Evolutionary conservation across 2,888 invertebrate species (phyloP).

Genomic region (Cephus pulcher): DNA sequence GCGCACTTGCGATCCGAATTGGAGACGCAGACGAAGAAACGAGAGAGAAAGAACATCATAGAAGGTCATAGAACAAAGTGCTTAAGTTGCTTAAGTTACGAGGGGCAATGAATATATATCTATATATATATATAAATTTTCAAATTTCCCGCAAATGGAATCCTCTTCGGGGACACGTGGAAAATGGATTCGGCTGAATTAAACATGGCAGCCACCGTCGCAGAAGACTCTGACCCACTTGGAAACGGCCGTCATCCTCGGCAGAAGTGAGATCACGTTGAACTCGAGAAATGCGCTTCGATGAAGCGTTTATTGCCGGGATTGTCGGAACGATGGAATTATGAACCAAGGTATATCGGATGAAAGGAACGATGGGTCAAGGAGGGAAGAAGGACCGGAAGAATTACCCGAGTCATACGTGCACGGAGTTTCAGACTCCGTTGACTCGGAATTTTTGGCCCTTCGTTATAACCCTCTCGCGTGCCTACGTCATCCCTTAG

Average conservation of each 20-base stretch:
- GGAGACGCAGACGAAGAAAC: neutral
- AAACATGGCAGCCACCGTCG: neutral
- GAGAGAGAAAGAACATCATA: neutral
- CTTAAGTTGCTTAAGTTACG: neutral
- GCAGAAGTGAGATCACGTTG: neutral
- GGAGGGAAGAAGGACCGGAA: neutral
- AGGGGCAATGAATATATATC: neutral
- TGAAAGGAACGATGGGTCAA: neutral
- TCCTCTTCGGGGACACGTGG: neutral
- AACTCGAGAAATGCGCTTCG: neutral
- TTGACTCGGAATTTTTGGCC: neutral
- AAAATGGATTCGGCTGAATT: neutral
- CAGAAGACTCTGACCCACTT: neutral
- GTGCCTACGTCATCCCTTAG: neutral
- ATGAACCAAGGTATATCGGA: neutral
- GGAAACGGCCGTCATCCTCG: neutral
- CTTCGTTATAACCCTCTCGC: neutral
- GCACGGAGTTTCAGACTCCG: neutral
- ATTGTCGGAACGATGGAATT: neutral
- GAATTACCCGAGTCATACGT: neutral
- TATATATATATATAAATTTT: neutral
- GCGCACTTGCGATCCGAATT: neutral
- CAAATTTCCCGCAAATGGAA: neutral
- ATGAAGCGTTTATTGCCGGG: neutral
- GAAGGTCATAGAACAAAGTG: neutral